These are phyloP conservation scores for Idaea dimidiata DNA, from an alignment of 2,888 invertebrate species.

Conservation along the genomic window DNA sequence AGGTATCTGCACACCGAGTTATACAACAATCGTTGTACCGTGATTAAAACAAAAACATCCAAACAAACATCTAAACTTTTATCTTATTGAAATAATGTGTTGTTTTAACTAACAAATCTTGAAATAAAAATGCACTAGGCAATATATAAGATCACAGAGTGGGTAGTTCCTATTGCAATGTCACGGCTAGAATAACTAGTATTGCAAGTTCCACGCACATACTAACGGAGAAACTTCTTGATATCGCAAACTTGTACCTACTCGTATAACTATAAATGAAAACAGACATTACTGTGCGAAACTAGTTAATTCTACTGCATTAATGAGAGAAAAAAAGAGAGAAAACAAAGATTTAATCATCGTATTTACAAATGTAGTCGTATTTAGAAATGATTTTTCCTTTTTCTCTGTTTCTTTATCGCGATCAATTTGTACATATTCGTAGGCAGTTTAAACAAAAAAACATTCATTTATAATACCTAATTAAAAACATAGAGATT, in stretches of 20 bases:
- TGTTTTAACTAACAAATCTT: not conserved
- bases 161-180: constrained; percentile 31
- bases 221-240: constrained; percentile 51
- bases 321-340: not conserved
- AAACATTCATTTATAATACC: too few species aligned
- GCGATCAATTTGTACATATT: too few species aligned
- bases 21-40: too few species aligned
- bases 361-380: too few species aligned
- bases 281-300: not conserved
- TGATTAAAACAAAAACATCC: too few species aligned
- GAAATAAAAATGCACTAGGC: not conserved
- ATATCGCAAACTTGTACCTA: constrained; percentile 38
- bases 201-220: constrained; percentile 36
- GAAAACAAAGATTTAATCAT: not conserved
- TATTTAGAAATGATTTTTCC: not conserved
- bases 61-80: too few species aligned
- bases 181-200: constrained; percentile 50
- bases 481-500: too few species aligned
- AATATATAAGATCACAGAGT: constrained; percentile 7
- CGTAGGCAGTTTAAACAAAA: too few species aligned
- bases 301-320: not conserved
- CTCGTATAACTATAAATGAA: not conserved
- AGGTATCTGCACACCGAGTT: too few species aligned
- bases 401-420: not conserved
- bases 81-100: too few species aligned